Percentiles rank a stretch among this genome's conserved stretches.
These are phyloP conservation scores for Drosophila borealis DNA, from an alignment of 2,888 invertebrate species.

Conservation along the genomic window DNA sequence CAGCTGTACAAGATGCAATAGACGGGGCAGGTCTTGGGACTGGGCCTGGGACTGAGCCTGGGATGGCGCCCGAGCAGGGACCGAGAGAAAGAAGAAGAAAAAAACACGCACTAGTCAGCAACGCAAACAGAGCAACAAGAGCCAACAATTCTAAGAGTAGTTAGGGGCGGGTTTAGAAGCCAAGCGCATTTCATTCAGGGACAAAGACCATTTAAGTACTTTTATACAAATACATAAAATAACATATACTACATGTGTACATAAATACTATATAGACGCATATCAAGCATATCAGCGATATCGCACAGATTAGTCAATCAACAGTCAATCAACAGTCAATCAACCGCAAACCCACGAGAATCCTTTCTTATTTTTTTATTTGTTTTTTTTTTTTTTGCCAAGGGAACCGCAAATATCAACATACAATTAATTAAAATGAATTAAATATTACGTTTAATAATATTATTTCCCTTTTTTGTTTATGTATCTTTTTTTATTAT, in stretches of 20 bases:
- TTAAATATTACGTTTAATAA: conserved; percentile 48
- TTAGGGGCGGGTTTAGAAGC: conserved; percentile 30
- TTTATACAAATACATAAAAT: conserved; percentile 48
- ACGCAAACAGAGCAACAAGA: conserved; percentile 51
- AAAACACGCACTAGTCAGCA: conserved; percentile 59
- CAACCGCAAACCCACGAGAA: no score
- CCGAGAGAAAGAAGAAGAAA: conserved; percentile 11
- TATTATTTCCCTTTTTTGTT: conserved; percentile 26
- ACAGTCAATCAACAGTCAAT: conserved; percentile 28
- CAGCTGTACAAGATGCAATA: conserved; percentile 83
- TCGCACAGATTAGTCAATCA: conserved; percentile 41
- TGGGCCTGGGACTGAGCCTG: background rate
- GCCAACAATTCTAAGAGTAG: conserved; percentile 52
- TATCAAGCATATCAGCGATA: conserved; percentile 49
- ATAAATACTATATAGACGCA: conserved; percentile 33
- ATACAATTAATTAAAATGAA: conserved; percentile 74
- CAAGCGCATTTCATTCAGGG: conserved; percentile 76
- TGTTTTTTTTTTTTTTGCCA: background rate
- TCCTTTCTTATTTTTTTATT: background rate
- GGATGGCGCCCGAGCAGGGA: conserved; percentile 3
- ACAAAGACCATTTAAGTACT: conserved; percentile 77
- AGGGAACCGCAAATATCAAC: conserved; percentile 50
- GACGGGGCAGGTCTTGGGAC: background rate
- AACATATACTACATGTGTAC: conserved; percentile 7
- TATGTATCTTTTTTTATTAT: conserved; percentile 11